Evolutionary conservation across 2,113 vertebrate species (phyloP), one percentile per base, ranked within the genome.

Genomic region (Sterna hirundo): DNA sequence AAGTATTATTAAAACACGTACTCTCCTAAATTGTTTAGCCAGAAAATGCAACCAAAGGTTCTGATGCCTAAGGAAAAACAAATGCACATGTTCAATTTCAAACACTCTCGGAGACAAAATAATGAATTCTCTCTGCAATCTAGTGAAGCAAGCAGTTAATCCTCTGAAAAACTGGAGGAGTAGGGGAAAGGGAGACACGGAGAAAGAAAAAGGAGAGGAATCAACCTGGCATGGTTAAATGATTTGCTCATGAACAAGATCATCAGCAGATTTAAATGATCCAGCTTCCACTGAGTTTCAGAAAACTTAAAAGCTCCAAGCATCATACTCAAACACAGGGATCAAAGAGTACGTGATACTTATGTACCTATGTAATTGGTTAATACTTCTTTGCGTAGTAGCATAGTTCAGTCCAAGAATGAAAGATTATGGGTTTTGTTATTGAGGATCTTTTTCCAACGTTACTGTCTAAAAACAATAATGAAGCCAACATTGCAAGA

Each of bases 1-100:
- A 92, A 83, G 23, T 52, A 52, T 54, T 85, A 70, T 64, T 89
- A 75, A 86, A 94, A 92, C 13, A 74, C 8, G 1, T 44, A 49
- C 30, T 78, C 5, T 52, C 34, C 17, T 89, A 82, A 82, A 86
- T 26, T 71, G 44, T 86, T 88, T 91, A 69, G 83, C n/a, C 65
- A 76, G 32, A 92, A 93, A 96, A 93, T 26, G 38, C 52, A 82
- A 86, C 29, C 60, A 72, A 71, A 86, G 72, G 18, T 88, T 95
- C 83, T 70, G 52, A 79, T 61, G 26, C 40, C 47, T 69, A 71
- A 86, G 83, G 38, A 80, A 84, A 95, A 93, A 55, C 46, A 62
- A 51, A 84, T 3, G 6, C 46, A 78, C 27, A 6, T 49, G 21
- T 88, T 91, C 51, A 19, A 81, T 88, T 88, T 89, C 88, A 90